Evolutionary conservation across 2,797 vertebrate genomes (phyloP).

Genomic region (Oreortyx pictus): DNA sequence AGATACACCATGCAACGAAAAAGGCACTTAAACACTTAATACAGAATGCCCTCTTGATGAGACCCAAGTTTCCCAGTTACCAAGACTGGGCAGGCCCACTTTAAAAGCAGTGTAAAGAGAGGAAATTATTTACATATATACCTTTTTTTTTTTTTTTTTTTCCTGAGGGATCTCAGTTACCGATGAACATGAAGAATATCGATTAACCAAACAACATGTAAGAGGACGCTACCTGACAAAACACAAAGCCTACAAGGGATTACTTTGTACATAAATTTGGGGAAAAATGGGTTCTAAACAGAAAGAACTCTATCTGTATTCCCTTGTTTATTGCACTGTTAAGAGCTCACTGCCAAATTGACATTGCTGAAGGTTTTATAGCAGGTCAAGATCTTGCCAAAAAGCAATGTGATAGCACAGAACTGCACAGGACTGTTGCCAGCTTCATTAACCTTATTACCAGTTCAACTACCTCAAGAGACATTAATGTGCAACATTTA

Average conservation of each 20-base stretch:
- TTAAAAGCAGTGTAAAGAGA: neutral
- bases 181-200: neutral
- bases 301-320: neutral
- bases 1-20: neutral
- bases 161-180: neutral
- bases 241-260: neutral
- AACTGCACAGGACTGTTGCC: neutral
- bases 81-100: accelerated
- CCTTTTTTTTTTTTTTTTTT: neutral
- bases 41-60: neutral
- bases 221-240: neutral
- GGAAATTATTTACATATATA: neutral
- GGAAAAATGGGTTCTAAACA: neutral
- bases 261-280: neutral
- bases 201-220: neutral
- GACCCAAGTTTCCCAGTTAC: neutral
- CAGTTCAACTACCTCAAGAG: neutral
- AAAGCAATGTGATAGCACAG: slow-evolving; percentile 20
- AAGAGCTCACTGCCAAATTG: neutral
- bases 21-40: neutral
- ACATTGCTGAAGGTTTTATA: neutral
- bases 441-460: slow-evolving; percentile 45
- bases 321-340: neutral
- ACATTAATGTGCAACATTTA: neutral
- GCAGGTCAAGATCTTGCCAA: slow-evolving; percentile 26